Conservation (phyloP, 2,113 vertebrate genomes). For the Speoplatyrhinus poulsoni region DNA sequence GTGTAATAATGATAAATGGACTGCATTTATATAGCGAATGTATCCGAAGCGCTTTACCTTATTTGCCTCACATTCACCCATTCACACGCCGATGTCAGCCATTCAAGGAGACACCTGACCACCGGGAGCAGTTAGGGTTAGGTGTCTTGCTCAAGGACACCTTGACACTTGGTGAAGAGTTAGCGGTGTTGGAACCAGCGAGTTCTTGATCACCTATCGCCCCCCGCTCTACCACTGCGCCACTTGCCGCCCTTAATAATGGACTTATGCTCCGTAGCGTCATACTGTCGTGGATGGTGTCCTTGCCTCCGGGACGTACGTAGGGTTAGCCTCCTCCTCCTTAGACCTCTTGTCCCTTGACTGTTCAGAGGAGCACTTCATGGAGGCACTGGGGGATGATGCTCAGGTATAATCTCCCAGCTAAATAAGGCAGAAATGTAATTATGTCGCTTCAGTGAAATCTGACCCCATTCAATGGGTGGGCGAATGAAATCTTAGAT, state of each 20-base stretch:
- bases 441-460: slow-evolving; percentile 65
- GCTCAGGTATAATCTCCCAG: slow-evolving; percentile 68
- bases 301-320: neutral
- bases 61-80: too few relatives aligned
- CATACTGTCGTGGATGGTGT: neutral
- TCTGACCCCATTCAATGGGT: slow-evolving; percentile 58
- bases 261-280: too few relatives aligned
- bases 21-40: neutral
- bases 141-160: too few relatives aligned
- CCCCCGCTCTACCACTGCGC: too few relatives aligned
- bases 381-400: slow-evolving; percentile 57
- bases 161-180: too few relatives aligned
- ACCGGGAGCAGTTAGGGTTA: too few relatives aligned
- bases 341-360: neutral
- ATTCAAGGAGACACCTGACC: too few relatives aligned
- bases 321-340: slow-evolving; percentile 2
- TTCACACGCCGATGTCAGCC: too few relatives aligned
- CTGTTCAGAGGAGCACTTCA: slow-evolving; percentile 46
- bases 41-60: too few relatives aligned
- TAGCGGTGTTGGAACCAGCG: too few relatives aligned
- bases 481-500: slow-evolving; percentile 68
- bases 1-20: slow-evolving; percentile 40
- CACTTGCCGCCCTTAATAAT: too few relatives aligned
- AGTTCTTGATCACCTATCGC: too few relatives aligned
- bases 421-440: slow-evolving; percentile 72